Percentiles rank a stretch among this genome's conserved stretches.
These are phyloP conservation scores for Plemyria rubiginata DNA, from an alignment of 2,888 invertebrate genomes.

Conservation along the genomic window DNA sequence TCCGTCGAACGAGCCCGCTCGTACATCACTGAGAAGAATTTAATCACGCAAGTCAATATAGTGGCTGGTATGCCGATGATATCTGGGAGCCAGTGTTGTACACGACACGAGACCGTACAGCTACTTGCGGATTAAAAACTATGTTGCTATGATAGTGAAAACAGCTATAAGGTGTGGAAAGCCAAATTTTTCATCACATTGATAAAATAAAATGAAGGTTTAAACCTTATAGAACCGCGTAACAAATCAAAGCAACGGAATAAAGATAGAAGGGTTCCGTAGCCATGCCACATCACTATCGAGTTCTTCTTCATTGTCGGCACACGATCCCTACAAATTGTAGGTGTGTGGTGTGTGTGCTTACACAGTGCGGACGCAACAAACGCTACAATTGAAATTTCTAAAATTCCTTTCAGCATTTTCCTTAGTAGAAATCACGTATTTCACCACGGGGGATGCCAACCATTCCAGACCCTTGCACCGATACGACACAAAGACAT, in stretches of 20 bases:
- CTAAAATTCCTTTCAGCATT: conserved; percentile 78
- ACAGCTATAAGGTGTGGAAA: too few relatives aligned
- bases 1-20: conserved; percentile 53
- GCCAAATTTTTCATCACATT: too few relatives aligned
- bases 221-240: not conserved
- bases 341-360: conserved; percentile 55
- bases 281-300: conserved; percentile 26
- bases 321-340: conserved; percentile 74
- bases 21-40: conserved; percentile 73
- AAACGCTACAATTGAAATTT: conserved; percentile 82
- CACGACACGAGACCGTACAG: conserved; percentile 10
- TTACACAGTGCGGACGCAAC: conserved; percentile 61
- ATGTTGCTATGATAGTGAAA: too few relatives aligned
- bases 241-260: conserved; percentile 1
- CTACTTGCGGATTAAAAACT: not conserved
- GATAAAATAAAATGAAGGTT: too few relatives aligned
- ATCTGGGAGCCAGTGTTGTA: conserved; percentile 56
- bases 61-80: conserved; percentile 75
- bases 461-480: conserved; percentile 56
- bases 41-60: conserved; percentile 76
- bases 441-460: conserved; percentile 68
- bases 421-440: conserved; percentile 76
- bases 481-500: conserved; percentile 63
- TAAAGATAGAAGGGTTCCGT: conserved; percentile 14
- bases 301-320: conserved; percentile 68